Percentiles rank a stretch among this genome's conserved stretches.
phyloP scores from a whole-genome alignment of 2,797 vertebrate species.

The Epinephelus awoara region DNA sequence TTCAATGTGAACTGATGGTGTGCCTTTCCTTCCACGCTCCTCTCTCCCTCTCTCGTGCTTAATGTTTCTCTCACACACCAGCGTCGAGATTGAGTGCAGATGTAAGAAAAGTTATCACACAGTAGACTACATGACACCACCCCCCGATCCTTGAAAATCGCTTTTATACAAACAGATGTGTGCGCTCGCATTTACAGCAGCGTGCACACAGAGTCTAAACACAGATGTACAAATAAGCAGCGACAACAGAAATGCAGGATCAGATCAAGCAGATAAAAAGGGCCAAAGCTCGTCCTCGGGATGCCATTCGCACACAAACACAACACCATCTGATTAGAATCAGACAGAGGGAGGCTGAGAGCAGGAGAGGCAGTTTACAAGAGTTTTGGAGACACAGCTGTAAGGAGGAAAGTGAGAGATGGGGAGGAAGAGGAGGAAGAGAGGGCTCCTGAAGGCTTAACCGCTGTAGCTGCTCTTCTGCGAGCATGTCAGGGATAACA shows the following conservation, averaged over 20 bases:
- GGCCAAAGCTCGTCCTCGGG: slow-evolving; percentile 26
- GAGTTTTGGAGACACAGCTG: slow-evolving; percentile 46
- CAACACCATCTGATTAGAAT: slow-evolving; percentile 55
- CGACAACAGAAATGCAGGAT: slow-evolving; percentile 11
- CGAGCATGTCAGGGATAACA: slow-evolving; percentile 63
- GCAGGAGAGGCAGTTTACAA: slow-evolving; percentile 37
- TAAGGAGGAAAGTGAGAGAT: slow-evolving; percentile 33
- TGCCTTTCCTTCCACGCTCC: slow-evolving; percentile 5
- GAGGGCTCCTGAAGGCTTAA: slow-evolving; percentile 60
- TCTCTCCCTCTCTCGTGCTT: slow-evolving; percentile 24
- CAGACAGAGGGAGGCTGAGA: slow-evolving; percentile 25
- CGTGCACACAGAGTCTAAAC: slow-evolving; percentile 15
- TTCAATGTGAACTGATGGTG: slow-evolving; percentile 37
- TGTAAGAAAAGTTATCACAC: slow-evolving; percentile 57
- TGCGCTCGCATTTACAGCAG: slow-evolving; percentile 8
- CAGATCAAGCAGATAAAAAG: slow-evolving; percentile 36
- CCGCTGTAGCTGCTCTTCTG: slow-evolving; percentile 53
- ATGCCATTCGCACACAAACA: slow-evolving; percentile 22
- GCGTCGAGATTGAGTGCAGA: slow-evolving; percentile 56
- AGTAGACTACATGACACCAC: slow-evolving; percentile 37
- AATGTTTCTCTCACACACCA: slow-evolving; percentile 49
- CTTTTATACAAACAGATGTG: slow-evolving; percentile 22
- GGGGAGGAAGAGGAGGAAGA: slow-evolving; percentile 40
- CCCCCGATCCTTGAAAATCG: slow-evolving; percentile 23
- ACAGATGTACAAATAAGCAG: slow-evolving; percentile 38